Evolutionary conservation across 2,797 vertebrate species (phyloP).

Genomic region (Limnodromus scolopaceus): DNA sequence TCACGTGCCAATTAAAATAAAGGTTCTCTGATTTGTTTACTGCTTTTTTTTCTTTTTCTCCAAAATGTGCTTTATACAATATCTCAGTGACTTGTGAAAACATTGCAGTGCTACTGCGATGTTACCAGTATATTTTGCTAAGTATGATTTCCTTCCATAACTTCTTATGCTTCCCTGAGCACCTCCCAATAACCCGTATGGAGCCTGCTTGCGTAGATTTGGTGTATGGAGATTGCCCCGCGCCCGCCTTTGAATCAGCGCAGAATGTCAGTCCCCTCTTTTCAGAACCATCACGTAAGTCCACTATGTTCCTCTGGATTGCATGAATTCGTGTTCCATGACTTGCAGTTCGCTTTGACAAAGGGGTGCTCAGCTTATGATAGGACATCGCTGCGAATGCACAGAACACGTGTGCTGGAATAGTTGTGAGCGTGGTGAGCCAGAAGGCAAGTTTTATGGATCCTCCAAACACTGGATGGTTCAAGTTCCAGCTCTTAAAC

Average conservation of each 20-base stretch:
- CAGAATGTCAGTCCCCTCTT: background rate
- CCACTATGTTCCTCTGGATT: background rate
- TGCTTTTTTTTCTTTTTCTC: background rate
- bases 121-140: background rate
- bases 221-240: background rate
- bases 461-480: background rate
- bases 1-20: background rate
- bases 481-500: background rate
- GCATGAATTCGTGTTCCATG: too few relatives aligned
- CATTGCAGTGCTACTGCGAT: background rate
- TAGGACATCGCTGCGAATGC: background rate
- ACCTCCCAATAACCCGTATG: background rate
- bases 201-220: background rate
- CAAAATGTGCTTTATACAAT: background rate
- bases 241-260: background rate
- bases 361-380: background rate
- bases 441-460: background rate
- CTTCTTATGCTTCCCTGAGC: background rate
- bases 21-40: background rate
- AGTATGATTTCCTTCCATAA: background rate
- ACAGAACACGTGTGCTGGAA: background rate
- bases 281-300: background rate
- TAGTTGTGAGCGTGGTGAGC: background rate
- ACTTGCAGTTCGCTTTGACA: background rate
- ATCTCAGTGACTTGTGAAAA: background rate